Base-by-base conservation (phyloP, 2,797 vertebrate species). In the Karalla daura region DNA sequence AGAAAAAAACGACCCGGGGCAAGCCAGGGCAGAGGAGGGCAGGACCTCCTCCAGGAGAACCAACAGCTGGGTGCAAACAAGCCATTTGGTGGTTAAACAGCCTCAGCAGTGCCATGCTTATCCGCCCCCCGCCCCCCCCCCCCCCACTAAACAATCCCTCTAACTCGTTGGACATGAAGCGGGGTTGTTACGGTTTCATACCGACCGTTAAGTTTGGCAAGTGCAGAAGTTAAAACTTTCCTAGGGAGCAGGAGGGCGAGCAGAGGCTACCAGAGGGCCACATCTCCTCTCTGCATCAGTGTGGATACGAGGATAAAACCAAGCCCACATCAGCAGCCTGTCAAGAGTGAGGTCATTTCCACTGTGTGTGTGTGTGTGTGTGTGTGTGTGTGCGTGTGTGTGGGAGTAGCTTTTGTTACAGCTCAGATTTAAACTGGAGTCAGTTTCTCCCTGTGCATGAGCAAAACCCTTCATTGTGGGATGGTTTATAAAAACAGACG, bases 61-160 rank as follows among this genome's bases (percentile, higher is more conserved):
- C 63, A 44, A 86, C 87, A 88, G 78, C 86, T 74, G 74, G 83
- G 74, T 74, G 86, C 77, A 79, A 89, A 91, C 85, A 86, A 82
- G 66, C 76, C 68, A 82, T 87, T 86, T 81, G 76, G 78, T 77
- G 67, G 74, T 83, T 76, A 77, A 86, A 85, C 73, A 72, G 63
- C 40, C 60, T 81, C 59, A 44, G 72, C 83, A 53, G 24, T 6
- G 46, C 59, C 46, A 43, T 74, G 82, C 78, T 86, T 88, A 90
- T 82, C 77, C 73, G 45, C 52, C 36, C 36, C 11, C n/a, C n/a
- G n/a, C n/a, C n/a, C n/a, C n/a, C n/a, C n/a, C n/a, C n/a, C n/a
- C n/a, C n/a, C n/a, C n/a, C n/a, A n/a, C n/a, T 11, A 58, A 76
- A 77, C 74, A 72, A 55, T 33, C 47, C 25, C 39, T 73, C 63